Percentiles rank a stretch among this genome's conserved stretches.
These are phyloP conservation scores for Palythoa caribaeorum DNA, from an alignment of 92 coral and sea anemone genomes.

Conservation along the genomic window DNA sequence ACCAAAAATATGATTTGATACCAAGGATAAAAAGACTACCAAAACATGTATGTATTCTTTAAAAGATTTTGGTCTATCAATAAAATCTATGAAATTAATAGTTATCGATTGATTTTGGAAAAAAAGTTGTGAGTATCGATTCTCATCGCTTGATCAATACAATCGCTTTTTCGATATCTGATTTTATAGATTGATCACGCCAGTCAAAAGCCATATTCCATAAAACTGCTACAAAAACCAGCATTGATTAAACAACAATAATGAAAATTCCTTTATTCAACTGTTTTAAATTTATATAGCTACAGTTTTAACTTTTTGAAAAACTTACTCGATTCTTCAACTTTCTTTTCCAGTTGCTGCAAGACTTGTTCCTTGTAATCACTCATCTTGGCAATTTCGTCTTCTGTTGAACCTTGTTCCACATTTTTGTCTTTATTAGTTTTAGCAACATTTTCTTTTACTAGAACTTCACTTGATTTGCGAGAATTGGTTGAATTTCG, in stretches of 20 bases:
- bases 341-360: constrained; percentile 83
- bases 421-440: background rate
- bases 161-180: too few relatives aligned
- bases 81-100: too few relatives aligned
- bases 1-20: too few relatives aligned
- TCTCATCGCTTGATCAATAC: too few relatives aligned
- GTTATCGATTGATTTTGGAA: too few relatives aligned
- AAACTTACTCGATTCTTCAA: constrained; percentile 78
- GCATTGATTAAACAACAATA: background rate
- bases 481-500: constrained; percentile 1
- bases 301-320: background rate
- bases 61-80: too few relatives aligned
- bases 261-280: background rate
- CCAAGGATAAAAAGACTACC: too few relatives aligned
- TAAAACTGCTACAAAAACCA: too few relatives aligned
- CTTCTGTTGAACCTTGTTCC: background rate
- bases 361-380: constrained; percentile 69
- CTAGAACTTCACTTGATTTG: background rate
- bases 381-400: background rate
- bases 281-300: background rate
- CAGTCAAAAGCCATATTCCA: too few relatives aligned
- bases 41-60: too few relatives aligned
- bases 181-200: too few relatives aligned
- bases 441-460: background rate
- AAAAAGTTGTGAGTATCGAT: too few relatives aligned